Evolutionary conservation across 2,113 vertebrate species (phyloP), one percentile per base, ranked within the genome.

Genomic region (Rhinichthys klamathensis): DNA sequence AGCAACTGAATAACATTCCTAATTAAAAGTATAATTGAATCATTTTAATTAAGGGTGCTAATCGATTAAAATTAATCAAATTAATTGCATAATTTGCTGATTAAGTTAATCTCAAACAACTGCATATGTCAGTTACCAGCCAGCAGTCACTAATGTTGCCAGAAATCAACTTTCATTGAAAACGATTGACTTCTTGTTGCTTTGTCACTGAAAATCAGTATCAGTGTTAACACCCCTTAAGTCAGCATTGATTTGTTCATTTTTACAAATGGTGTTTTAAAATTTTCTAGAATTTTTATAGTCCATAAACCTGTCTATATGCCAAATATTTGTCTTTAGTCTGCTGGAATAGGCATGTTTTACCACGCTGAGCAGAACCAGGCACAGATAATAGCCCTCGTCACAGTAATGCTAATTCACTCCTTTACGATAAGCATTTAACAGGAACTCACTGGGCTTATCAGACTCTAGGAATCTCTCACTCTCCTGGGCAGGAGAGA

Each of bases 341-440:
- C 27, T 82, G 27, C 80, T 23, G 44, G 46, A 21, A 82, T 82
- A 38, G 27, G 46, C 32, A 30, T 35, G 61, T 78, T 56, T 32
- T 70, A 65, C 25, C 25, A 51, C 13, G 3, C 25, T 25, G 87
- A 83, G 91, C 91, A 92, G 92, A 93, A 92, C 89, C 3, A 86
- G 90, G 89, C 91, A 89, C 87, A 90, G 94, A 94, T 92, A 92
- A 92, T 88, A 83, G 87, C 35, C 89, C 89, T 87, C 89, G 83
- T 93, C 89, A 88, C 89, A 88, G 91, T 88, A 41, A n/a, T 69
- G 5, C 86, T 86, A 89, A 87, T 88, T 90, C 74, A 56, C 49
- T 86, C 63, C 73, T 79, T 91, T 85, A 87, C 79, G 92, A 94
- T 94, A 94, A 94, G 91, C 91, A 91, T 93, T 94, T 91, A 87